These are phyloP conservation scores for Scolopax mira DNA, from an alignment of 2,113 vertebrate species.

Conservation along the genomic window DNA sequence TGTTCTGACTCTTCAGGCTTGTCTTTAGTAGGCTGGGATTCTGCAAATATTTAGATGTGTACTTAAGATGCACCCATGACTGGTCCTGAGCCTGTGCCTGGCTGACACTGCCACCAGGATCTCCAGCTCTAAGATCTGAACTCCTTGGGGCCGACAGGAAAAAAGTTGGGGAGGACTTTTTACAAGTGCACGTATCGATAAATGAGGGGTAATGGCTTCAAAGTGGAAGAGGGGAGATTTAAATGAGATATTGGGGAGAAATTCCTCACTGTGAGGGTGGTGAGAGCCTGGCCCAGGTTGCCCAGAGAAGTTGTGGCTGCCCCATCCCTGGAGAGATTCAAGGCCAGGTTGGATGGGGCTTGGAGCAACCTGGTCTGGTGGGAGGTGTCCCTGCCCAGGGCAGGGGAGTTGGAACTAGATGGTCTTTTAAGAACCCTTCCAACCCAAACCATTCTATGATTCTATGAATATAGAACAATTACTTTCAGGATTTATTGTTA, in stretches of 20 bases:
- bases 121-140: not conserved
- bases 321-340: too few species aligned
- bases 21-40: not conserved
- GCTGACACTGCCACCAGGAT: not conserved
- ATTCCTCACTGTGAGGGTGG: not conserved
- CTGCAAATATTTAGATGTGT: not conserved
- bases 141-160: not conserved
- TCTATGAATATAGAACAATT: not conserved
- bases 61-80: not conserved
- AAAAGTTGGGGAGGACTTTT: not conserved
- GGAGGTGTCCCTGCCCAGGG: not conserved
- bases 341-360: not conserved
- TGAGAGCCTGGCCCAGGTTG: not conserved
- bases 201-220: not conserved
- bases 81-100: accelerated
- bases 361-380: not conserved
- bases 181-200: not conserved
- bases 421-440: not conserved
- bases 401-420: not conserved
- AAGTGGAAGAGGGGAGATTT: not conserved
- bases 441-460: not conserved
- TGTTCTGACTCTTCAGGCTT: not conserved
- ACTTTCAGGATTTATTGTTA: not conserved
- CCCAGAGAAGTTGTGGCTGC: too few species aligned
- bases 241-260: not conserved